A percentile compares a stretch with the other conserved stretches of the same genome.
Conservation (phyloP, 1,140 invertebrate species). For the Heliconius eleuchia region DNA sequence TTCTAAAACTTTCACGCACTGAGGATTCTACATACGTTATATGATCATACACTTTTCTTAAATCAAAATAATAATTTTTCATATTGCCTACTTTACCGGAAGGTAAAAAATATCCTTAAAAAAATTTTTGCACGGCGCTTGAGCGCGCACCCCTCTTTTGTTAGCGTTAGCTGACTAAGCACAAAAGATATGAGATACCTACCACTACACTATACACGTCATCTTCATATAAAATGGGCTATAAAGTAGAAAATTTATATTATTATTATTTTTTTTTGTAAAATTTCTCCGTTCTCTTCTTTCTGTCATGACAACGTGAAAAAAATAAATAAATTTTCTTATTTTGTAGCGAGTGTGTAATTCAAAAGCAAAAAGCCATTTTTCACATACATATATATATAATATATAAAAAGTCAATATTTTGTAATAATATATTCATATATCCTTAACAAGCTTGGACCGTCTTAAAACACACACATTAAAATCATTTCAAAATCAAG, state of each 20-base stretch:
- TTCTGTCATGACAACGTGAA: background rate
- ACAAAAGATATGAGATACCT: constrained; percentile 23
- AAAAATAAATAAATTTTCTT: no score
- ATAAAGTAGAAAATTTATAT: background rate
- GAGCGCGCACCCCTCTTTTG: constrained; percentile 55
- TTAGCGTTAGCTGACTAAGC: constrained; percentile 70
- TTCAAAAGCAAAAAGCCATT: background rate
- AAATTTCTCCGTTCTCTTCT: background rate
- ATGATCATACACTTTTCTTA: background rate
- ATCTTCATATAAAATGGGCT: background rate
- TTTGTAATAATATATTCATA: background rate
- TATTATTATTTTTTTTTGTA: background rate
- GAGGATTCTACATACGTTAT: no score
- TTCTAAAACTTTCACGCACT: no score
- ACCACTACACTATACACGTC: constrained; percentile 2
- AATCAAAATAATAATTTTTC: background rate
- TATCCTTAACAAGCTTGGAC: background rate
- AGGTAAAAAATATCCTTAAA: constrained; percentile 32
- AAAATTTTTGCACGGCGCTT: constrained; percentile 19
- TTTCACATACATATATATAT: background rate
- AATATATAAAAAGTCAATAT: background rate
- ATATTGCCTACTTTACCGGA: background rate
- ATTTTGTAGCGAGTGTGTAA: background rate
- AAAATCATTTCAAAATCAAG: constrained; percentile 2
- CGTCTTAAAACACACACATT: background rate